Conservation (phyloP, 2,888 invertebrate species). For the Bombylius major region DNA sequence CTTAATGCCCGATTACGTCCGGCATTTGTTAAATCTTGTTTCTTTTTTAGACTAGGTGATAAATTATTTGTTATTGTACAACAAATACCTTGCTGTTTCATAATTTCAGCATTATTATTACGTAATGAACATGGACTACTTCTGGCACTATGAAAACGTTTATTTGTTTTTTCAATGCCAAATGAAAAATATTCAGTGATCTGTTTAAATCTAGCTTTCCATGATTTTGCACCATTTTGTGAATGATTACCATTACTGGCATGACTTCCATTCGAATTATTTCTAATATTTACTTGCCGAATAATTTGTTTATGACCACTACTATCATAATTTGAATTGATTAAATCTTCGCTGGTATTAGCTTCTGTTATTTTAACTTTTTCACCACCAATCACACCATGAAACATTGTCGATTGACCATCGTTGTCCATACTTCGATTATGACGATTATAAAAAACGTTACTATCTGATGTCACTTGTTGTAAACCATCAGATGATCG, state of each 20-base stretch:
- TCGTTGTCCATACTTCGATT: constrained; percentile 28
- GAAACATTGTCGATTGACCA: constrained; percentile 9
- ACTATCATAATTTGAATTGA: constrained; percentile 17
- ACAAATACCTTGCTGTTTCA: constrained; percentile 19
- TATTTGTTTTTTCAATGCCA: constrained; percentile 33
- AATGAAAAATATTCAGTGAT: constrained; percentile 36
- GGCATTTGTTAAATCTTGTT: constrained; percentile 19
- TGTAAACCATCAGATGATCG: constrained; percentile 35
- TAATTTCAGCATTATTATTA: constrained; percentile 22
- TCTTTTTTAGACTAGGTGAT: constrained; percentile 22
- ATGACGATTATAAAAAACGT: constrained; percentile 35
- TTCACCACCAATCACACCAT: constrained; percentile 10
- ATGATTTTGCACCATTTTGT: constrained; percentile 20
- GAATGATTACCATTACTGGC: constrained; percentile 14
- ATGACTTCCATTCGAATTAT: not conserved
- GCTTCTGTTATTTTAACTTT: constrained; percentile 13
- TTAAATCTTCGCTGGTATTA: constrained; percentile 15
- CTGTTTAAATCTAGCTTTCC: constrained; percentile 34
- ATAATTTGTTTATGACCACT: not conserved
- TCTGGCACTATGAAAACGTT: constrained; percentile 29
- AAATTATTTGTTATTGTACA: constrained; percentile 33
- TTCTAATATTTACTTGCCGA: constrained; percentile 1
- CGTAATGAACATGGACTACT: constrained; percentile 30
- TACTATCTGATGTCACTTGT: constrained; percentile 36
- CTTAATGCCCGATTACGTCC: constrained; percentile 34